Conservation (phyloP, 2,113 vertebrate genomes). For the Vidua macroura region DNA sequence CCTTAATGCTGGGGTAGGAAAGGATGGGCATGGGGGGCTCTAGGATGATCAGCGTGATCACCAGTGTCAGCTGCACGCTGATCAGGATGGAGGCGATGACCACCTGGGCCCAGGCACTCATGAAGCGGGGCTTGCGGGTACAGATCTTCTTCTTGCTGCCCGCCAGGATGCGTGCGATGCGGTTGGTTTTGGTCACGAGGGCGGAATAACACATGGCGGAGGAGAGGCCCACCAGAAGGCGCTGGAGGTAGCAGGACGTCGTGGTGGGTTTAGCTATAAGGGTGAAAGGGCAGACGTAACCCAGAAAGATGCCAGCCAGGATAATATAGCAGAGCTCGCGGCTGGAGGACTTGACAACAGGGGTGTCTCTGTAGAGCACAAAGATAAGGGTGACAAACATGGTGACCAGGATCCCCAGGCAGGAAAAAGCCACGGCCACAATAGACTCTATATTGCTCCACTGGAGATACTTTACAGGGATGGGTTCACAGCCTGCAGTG, state of each 20-base stretch:
- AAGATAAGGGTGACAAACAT: conserved; percentile 98
- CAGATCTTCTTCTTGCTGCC: conserved; percentile 99
- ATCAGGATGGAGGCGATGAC: conserved; percentile 93
- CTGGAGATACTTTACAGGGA: conserved; percentile 89
- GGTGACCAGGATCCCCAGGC: conserved; percentile 93
- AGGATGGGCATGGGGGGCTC: conserved; percentile 95
- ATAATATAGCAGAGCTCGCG: conserved; percentile 98
- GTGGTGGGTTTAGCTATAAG: conserved; percentile 91
- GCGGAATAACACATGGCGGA: conserved; percentile 98
- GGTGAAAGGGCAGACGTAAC: conserved; percentile 97
- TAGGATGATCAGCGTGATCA: conserved; percentile 91
- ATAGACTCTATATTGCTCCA: conserved; percentile 96
- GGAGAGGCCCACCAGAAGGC: conserved; percentile 93
- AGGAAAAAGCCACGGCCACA: conserved; percentile 95
- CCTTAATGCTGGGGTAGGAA: conserved; percentile 94
- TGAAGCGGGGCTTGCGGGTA: conserved; percentile 95
- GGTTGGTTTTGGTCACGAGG: conserved; percentile 96
- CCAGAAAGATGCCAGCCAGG: conserved; percentile 93
- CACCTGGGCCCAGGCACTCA: conserved; percentile 98
- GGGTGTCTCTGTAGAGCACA: conserved; percentile 95
- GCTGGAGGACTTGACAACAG: conserved; percentile 97
- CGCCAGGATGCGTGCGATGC: conserved; percentile 95
- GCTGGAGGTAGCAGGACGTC: conserved; percentile 93
- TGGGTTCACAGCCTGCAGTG: conserved; percentile 84
- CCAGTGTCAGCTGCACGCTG: conserved; percentile 91